Percentiles rank a stretch among this genome's conserved stretches.
Conservation (phyloP, 2,113 vertebrate species). For the Orthonyx spaldingii region DNA sequence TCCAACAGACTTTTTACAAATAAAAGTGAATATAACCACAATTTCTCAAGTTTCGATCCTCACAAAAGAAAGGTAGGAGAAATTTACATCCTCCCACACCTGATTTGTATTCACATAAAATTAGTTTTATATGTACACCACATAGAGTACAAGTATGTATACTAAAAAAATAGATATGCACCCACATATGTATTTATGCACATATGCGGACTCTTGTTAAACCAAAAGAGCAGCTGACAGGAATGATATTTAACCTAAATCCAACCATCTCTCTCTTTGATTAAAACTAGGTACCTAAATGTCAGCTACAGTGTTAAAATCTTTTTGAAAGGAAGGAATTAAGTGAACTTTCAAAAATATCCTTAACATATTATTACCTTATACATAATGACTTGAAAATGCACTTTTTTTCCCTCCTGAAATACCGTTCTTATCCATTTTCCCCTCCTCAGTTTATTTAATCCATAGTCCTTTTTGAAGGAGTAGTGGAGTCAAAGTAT, state of each 20-base stretch:
- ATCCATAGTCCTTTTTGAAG: neutral
- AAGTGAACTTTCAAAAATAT: neutral
- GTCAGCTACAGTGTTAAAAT: neutral
- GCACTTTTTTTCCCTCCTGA: neutral
- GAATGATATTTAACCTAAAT: neutral
- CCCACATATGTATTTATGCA: neutral
- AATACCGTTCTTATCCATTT: neutral
- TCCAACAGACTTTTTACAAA: neutral
- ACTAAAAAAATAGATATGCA: neutral
- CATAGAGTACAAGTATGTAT: neutral
- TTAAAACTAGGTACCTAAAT: neutral
- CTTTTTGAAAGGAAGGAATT: neutral
- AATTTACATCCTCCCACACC: neutral
- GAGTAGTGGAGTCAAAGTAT: neutral
- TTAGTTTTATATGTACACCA: neutral
- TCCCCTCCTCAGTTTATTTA: neutral
- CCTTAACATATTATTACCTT: neutral
- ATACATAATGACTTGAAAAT: neutral
- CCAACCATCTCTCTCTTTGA: neutral
- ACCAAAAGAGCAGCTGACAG: neutral
- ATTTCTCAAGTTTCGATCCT: neutral
- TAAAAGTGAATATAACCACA: neutral
- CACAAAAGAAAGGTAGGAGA: neutral
- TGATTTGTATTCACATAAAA: neutral
- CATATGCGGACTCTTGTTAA: neutral